phyloP scores from a whole-genome alignment of 2,888 invertebrate species.

The Panzeria rudis region DNA sequence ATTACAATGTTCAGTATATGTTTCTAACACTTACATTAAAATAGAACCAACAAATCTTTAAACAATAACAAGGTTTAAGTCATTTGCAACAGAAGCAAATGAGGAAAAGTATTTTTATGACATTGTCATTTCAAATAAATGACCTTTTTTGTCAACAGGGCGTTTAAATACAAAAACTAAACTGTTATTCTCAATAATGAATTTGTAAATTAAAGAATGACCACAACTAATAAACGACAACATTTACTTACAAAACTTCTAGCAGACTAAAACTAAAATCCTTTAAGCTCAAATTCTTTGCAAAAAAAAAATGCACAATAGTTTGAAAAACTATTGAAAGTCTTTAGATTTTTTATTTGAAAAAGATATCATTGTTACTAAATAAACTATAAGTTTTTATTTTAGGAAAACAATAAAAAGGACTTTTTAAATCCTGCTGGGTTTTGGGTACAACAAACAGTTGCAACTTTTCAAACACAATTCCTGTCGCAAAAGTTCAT shows the following conservation, averaged over 20 bases:
- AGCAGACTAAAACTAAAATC: background rate
- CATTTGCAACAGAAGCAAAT: constrained; percentile 15
- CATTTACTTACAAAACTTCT: background rate
- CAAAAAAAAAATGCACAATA: background rate
- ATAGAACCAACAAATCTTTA: constrained; percentile 4
- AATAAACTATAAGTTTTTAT: constrained; percentile 64
- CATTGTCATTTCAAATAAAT: constrained; percentile 47
- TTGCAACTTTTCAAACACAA: constrained; percentile 33
- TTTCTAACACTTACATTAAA: background rate
- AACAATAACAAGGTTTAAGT: constrained; percentile 45
- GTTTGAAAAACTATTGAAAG: constrained; percentile 60
- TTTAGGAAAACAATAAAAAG: constrained; percentile 35
- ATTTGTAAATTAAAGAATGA: constrained; percentile 58
- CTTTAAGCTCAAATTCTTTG: background rate
- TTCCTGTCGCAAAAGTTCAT: constrained; percentile 63
- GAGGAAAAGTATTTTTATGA: constrained; percentile 11
- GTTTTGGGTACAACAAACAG: constrained; percentile 34
- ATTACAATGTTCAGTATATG: constrained; percentile 44
- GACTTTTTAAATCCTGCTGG: constrained; percentile 65
- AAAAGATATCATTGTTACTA: constrained; percentile 66
- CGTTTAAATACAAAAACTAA: background rate
- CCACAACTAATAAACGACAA: constrained; percentile 63
- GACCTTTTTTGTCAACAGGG: constrained; percentile 33
- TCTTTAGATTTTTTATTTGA: constrained; percentile 28
- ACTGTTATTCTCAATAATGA: constrained; percentile 62